Percentiles rank a stretch among this genome's conserved stretches.
phyloP scores from a whole-genome alignment of 2,113 vertebrate genomes.

The Cyphomyrus plagiostoma region DNA sequence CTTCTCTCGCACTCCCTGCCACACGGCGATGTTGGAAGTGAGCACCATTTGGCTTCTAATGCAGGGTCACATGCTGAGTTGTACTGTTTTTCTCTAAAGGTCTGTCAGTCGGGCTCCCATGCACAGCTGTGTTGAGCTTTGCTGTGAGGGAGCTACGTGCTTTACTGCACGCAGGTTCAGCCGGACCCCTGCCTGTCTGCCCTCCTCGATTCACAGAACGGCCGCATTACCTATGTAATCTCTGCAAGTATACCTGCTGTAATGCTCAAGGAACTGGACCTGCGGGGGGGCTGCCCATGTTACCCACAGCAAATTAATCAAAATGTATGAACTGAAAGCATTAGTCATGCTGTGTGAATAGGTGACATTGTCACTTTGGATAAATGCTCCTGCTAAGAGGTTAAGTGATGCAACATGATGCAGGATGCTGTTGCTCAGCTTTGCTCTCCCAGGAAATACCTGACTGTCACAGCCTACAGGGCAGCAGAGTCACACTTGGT shows the following conservation, averaged over 20 bases:
- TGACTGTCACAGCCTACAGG: background rate
- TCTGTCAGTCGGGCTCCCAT: background rate
- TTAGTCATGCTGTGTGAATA: background rate
- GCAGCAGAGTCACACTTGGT: background rate
- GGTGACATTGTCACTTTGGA: constrained; percentile 1
- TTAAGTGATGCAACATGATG: constrained; percentile 10
- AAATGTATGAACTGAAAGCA: background rate
- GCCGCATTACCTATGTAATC: background rate
- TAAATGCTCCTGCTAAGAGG: background rate
- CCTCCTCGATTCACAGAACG: background rate
- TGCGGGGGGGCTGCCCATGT: background rate
- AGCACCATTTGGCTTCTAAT: background rate
- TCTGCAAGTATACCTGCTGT: background rate
- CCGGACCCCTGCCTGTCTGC: background rate
- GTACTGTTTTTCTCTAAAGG: background rate
- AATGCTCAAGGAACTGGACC: background rate
- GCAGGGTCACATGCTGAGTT: background rate
- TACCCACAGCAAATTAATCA: background rate
- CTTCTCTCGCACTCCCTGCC: background rate
- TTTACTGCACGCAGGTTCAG: background rate
- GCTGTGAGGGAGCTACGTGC: background rate
- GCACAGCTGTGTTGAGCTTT: background rate
- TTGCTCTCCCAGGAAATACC: background rate
- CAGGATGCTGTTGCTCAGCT: background rate
- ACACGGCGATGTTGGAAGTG: background rate